Percentiles rank a stretch among this genome's conserved stretches.
Conservation (phyloP, 2,113 vertebrate species). For the Microcebus ravelobensis region DNA sequence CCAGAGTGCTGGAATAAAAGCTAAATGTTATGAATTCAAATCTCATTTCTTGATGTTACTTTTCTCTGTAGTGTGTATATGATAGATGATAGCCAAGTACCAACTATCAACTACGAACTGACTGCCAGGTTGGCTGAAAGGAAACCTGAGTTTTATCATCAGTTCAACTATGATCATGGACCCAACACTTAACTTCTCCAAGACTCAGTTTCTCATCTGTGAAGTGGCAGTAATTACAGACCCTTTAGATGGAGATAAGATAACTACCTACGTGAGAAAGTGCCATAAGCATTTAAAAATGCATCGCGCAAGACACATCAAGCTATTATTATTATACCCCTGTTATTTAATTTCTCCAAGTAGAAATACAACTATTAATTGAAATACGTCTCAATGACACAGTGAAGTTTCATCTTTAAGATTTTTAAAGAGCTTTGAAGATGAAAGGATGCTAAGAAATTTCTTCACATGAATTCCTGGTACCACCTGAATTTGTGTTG, state of each 20-base stretch:
- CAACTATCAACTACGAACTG: not conserved
- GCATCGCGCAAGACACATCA: not conserved
- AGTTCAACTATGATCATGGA: not conserved
- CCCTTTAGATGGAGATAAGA: not conserved
- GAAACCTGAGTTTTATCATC: not conserved
- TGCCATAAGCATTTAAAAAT: constrained; percentile 1
- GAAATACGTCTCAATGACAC: constrained; percentile 1
- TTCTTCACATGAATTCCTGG: not conserved
- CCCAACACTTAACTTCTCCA: not conserved
- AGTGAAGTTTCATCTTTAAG: constrained; percentile 39
- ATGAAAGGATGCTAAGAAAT: constrained; percentile 45
- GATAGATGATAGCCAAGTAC: not conserved
- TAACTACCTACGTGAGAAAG: constrained; percentile 52
- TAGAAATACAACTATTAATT: constrained; percentile 26
- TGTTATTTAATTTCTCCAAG: constrained; percentile 39
- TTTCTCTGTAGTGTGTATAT: not conserved
- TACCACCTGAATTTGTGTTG: not conserved
- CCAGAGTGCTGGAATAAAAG: not conserved
- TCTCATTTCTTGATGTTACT: not conserved
- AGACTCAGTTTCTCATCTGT: constrained; percentile 41
- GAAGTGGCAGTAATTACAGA: constrained; percentile 60
- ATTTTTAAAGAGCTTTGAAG: constrained; percentile 54
- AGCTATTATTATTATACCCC: constrained; percentile 36
- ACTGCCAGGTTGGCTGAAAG: not conserved
- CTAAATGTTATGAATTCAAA: not conserved